Base-by-base conservation (phyloP, 2,888 invertebrate genomes). In the Malachius bipustulatus region DNA sequence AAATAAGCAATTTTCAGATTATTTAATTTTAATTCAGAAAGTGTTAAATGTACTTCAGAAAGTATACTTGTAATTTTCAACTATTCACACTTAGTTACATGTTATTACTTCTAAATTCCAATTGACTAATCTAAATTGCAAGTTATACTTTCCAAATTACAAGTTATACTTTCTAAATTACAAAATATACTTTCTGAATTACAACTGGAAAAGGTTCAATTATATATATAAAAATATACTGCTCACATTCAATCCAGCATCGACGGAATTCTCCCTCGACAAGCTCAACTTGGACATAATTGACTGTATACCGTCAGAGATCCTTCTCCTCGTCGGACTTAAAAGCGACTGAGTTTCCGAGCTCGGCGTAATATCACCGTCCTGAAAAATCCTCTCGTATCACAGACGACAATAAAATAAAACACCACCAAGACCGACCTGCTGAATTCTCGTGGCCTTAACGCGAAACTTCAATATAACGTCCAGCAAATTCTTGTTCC, bases 241-340 rank as follows among this genome's bases (percentile, higher is more conserved):
- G 30, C 37, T 26, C 29, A 34, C 36, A 37, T 14, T 10, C 12
- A 6, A 14, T 41, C 51, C 63, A 38, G 64, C 65, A 37, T 60
- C 60, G 16, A 57, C 47, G 2, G 63, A 62, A 15, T 65, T 66
- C 16, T 68, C 70, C 42, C 68, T 66, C 13, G 70, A 67, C 30
- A 80, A 75, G 49, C 80, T 85, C 34, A 90, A 65, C 47, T 81
- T 79, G 31, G 81, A 83, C 70, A 91, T 85, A 31, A 90, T 80
- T 14, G 84, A 82, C 53, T 88, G 88, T 42, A 90, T 89, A 1
- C 89, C 88, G 50, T 82, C 79, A 0, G 89, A 88, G 47, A 90
- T 82, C 41, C 84, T 71, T 44, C 77, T 71, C 30, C 79, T 74
- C 2, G 67, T 76, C 45, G 75, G 77, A 47, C 71, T 73, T 14